Evolutionary conservation across 2,888 invertebrate genomes (phyloP).

Genomic region (Dysmachus trigonus): DNA sequence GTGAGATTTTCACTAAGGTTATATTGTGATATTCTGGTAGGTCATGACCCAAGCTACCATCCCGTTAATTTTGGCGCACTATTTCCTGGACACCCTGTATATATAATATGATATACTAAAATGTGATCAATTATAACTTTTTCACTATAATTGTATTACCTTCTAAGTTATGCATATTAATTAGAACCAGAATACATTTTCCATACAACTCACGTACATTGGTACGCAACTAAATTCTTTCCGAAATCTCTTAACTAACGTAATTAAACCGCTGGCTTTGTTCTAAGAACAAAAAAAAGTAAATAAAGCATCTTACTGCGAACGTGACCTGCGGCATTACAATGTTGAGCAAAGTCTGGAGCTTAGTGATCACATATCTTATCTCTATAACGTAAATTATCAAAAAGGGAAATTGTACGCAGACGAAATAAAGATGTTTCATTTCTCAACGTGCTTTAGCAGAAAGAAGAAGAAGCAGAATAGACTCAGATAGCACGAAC

Average conservation of each 20-base stretch:
- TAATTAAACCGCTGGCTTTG: neutral
- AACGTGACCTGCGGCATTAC: neutral
- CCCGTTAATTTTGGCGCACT: too few relatives aligned
- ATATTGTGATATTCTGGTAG: too few relatives aligned
- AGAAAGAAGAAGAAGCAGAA: neutral
- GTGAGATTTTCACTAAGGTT: too few relatives aligned
- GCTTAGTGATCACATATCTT: neutral
- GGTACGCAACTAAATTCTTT: too few relatives aligned
- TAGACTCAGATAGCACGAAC: neutral
- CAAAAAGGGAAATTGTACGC: neutral
- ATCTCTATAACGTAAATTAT: neutral
- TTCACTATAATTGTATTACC: too few relatives aligned
- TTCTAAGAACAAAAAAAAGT: neutral
- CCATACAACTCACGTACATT: neutral
- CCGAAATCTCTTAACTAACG: too few relatives aligned
- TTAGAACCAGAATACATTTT: neutral
- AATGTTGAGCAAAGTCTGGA: neutral
- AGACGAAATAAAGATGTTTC: neutral
- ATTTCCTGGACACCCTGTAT: too few relatives aligned
- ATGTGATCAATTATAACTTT: too few relatives aligned
- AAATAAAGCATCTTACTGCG: neutral
- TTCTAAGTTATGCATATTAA: neutral
- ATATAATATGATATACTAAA: too few relatives aligned
- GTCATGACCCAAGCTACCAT: too few relatives aligned
- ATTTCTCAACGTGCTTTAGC: neutral